Evolutionary conservation across 2,888 invertebrate genomes (phyloP).

Genomic region (Stenoptilia bipunctidactyla): DNA sequence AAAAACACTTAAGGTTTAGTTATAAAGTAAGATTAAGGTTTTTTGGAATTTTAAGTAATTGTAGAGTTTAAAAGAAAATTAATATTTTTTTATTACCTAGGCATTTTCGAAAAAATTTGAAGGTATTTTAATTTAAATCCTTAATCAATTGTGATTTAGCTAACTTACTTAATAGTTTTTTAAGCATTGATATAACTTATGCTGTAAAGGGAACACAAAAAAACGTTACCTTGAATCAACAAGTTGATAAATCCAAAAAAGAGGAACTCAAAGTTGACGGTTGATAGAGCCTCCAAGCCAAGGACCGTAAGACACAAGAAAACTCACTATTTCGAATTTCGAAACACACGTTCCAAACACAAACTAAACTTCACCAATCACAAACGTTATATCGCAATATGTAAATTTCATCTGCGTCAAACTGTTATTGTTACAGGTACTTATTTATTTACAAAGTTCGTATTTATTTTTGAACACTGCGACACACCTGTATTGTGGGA

Average conservation of each 20-base stretch:
- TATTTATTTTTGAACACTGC: constrained; percentile 15
- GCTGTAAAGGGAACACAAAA: no score
- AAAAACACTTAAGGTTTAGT: no score
- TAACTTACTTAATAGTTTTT: no score
- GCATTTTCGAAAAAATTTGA: no score
- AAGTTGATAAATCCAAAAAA: constrained; percentile 34
- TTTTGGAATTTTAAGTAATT: no score
- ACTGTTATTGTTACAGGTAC: constrained; percentile 23
- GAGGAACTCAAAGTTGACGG: constrained; percentile 33
- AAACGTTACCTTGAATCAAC: constrained; percentile 47
- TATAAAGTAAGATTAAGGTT: no score
- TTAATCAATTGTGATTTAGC: no score
- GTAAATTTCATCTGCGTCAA: neutral
- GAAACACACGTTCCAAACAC: constrained; percentile 22
- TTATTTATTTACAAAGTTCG: constrained; percentile 46
- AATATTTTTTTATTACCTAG: no score
- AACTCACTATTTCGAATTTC: constrained; percentile 61
- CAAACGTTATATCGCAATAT: constrained; percentile 17
- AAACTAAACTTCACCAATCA: constrained; percentile 11
- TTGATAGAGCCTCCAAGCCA: constrained; percentile 58
- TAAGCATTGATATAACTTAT: no score
- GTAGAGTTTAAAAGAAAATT: no score
- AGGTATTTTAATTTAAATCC: no score
- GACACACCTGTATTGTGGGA: constrained; percentile 47
- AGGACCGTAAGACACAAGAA: constrained; percentile 54